Percentiles rank a stretch among this genome's conserved stretches.
phyloP scores from a whole-genome alignment of 2,113 vertebrate species.

The Paradoxurus hermaphroditus region DNA sequence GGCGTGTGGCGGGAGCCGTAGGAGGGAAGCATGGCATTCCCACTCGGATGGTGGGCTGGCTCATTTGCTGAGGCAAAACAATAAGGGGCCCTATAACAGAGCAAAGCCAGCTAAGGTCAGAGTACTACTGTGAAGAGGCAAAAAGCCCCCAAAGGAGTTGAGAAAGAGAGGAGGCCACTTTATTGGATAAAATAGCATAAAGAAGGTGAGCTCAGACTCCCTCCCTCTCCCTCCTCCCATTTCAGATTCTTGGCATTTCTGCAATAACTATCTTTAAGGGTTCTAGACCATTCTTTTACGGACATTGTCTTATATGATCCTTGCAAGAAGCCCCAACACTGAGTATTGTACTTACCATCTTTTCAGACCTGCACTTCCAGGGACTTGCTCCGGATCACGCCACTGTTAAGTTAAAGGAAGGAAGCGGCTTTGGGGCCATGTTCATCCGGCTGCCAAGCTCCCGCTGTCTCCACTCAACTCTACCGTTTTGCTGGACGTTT shows the following conservation, averaged over 20 bases:
- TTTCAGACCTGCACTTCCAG: background rate
- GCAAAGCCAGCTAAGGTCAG: background rate
- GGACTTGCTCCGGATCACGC: background rate
- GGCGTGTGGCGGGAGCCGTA: background rate
- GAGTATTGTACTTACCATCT: background rate
- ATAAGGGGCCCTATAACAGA: background rate
- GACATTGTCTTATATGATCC: background rate
- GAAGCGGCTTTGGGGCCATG: background rate
- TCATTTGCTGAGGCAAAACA: background rate
- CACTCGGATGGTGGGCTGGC: background rate
- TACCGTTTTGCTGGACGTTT: accelerated
- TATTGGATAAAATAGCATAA: background rate
- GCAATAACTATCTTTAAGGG: background rate
- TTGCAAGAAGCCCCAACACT: background rate
- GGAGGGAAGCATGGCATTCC: background rate
- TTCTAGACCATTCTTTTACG: background rate
- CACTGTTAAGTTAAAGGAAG: background rate
- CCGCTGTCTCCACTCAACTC: background rate
- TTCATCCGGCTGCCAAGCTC: background rate
- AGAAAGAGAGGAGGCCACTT: background rate
- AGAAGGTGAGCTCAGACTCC: background rate
- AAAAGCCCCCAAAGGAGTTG: background rate
- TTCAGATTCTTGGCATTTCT: background rate
- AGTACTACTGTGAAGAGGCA: background rate
- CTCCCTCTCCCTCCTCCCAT: background rate